Evolutionary conservation across 2,113 vertebrate genomes (phyloP), one percentile per base, ranked within the genome.

Genomic region (Tetraodon nigroviridis): DNA sequence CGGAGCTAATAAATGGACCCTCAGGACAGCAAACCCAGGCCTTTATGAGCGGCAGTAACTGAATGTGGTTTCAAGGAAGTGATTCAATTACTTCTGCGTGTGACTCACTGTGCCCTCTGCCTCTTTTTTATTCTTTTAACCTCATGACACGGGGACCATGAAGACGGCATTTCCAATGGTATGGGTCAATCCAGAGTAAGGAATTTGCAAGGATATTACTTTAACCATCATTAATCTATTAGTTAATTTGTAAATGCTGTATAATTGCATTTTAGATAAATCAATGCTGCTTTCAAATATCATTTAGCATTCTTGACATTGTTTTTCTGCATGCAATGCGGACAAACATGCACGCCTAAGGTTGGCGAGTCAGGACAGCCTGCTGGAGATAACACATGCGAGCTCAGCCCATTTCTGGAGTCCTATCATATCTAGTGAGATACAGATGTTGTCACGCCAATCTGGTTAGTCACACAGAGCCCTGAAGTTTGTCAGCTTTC

Each of bases 1-100:
- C 51, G 50, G 19, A 51, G 58, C 27, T 73, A 58, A 71, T 71
- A 79, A 81, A 76, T 69, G 55, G 62, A 62, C 70, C 67, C 73
- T 29, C 2, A 73, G 71, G 72, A 66, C 75, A 45, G 62, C 69
- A 61, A 69, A 76, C 70, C 44, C 64, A 64, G 66, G 72, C 67
- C 73, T 85, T 81, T 73, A 71, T 80, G 80, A 84, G 75, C 71
- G 63, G 66, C 77, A 57, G 61, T 85, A 85, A 86, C 82, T 19
- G 53, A 85, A 83, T 62, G 67, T 51, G 67, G 62, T 61, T 78
- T 74, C 68, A 77, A 77, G 64, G 54, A 79, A 67, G 71, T 51
- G 64, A 85, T 79, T 88, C 54, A 76, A 83, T 86, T 80, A 82
- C 73, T 67, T 76, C 65, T 76, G 73, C 78, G 60, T 52, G 68